Evolutionary conservation across 2,113 vertebrate species (phyloP).

Genomic region (Eurystomus gularis): DNA sequence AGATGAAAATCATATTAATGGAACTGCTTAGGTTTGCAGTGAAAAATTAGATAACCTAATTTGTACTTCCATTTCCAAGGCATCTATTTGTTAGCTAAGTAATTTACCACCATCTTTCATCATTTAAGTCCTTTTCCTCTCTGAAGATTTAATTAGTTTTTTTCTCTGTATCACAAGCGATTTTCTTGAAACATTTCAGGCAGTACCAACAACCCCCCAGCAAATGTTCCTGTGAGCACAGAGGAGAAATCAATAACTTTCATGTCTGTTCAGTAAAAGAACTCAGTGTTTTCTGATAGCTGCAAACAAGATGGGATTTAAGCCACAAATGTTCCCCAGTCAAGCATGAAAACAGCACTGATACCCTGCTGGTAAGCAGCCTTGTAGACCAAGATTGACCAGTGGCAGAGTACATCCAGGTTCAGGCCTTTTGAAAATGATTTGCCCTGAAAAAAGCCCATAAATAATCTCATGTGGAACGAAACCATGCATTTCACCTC

Average conservation of each 20-base stretch:
- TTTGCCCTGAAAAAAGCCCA: not conserved
- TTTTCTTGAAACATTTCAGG: slow-evolving; percentile 47
- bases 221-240: slow-evolving; percentile 13
- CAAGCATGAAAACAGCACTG: slow-evolving; percentile 56
- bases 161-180: slow-evolving; percentile 31
- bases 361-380: slow-evolving; percentile 35
- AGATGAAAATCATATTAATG: slow-evolving; percentile 53
- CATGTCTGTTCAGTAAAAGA: slow-evolving; percentile 39
- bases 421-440: not conserved
- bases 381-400: not conserved
- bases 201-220: not conserved
- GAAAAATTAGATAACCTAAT: slow-evolving; percentile 65
- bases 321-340: slow-evolving; percentile 38
- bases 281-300: not conserved
- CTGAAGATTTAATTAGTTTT: slow-evolving; percentile 58
- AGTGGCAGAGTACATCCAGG: not conserved
- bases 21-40: slow-evolving; percentile 11
- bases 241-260: slow-evolving; percentile 62
- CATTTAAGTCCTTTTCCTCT: slow-evolving; percentile 43
- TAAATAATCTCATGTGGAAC: slow-evolving; percentile 15
- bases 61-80: slow-evolving; percentile 55
- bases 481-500: not conserved
- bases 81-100: slow-evolving; percentile 48
- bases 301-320: slow-evolving; percentile 56
- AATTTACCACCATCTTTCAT: slow-evolving; percentile 37